Percentiles rank a stretch among this genome's conserved stretches.
These are phyloP conservation scores for Ornithorhynchus anatinus DNA, from an alignment of 2,113 vertebrate genomes.

Conservation along the genomic window DNA sequence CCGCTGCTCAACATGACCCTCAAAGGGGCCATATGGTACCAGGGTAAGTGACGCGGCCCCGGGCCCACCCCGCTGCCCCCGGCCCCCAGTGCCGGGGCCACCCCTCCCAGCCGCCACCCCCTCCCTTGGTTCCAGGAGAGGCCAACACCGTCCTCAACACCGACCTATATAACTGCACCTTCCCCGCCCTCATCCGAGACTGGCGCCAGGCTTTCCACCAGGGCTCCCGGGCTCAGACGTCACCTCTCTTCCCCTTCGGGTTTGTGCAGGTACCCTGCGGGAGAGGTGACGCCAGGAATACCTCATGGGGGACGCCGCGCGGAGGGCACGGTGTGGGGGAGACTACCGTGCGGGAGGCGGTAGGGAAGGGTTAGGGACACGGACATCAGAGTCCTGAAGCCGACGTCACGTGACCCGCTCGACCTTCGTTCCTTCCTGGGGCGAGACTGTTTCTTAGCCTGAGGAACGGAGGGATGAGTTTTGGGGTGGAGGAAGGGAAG, in stretches of 20 bases:
- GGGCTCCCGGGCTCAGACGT: slow-evolving; percentile 77
- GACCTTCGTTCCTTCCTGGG: too few relatives aligned
- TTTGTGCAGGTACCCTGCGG: slow-evolving; percentile 84
- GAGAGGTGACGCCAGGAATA: rapidly evolving
- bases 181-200: slow-evolving; percentile 85
- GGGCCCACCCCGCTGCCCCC: rapidly evolving
- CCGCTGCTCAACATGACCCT: slow-evolving; percentile 87
- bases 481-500: too few relatives aligned
- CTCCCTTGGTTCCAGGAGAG: slow-evolving; percentile 74
- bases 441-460: too few relatives aligned
- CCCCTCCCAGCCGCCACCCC: rapidly evolving
- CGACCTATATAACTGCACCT: slow-evolving; percentile 85
- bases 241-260: slow-evolving; percentile 83
- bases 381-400: too few relatives aligned
- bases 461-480: too few relatives aligned
- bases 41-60: slow-evolving; percentile 72
- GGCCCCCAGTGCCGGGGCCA: rapidly evolving
- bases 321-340: too few relatives aligned
- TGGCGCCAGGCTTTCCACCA: slow-evolving; percentile 84
- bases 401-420: too few relatives aligned
- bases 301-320: too few relatives aligned
- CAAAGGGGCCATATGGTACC: slow-evolving; percentile 89
- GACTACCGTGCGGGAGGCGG: too few relatives aligned
- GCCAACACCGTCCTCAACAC: slow-evolving; percentile 71
- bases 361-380: too few relatives aligned